phyloP scores from a whole-genome alignment of 2,888 invertebrate genomes.

The Omphaloscelis lunosa region DNA sequence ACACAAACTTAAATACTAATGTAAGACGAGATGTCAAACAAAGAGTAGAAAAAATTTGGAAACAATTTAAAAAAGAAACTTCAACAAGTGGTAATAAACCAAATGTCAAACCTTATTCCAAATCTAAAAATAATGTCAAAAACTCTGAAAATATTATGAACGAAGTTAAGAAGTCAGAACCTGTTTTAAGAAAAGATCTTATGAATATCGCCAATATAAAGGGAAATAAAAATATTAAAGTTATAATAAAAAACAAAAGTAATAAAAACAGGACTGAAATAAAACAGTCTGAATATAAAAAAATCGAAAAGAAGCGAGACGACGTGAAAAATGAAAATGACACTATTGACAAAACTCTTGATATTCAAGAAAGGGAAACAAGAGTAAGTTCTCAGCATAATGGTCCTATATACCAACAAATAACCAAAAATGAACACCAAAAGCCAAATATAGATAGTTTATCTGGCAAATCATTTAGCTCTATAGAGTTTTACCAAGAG shows the following conservation, averaged over 20 bases:
- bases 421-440: background rate
- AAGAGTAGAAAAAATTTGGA: constrained; percentile 44
- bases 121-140: background rate
- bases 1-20: constrained; percentile 66
- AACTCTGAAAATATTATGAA: background rate
- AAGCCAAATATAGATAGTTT: background rate
- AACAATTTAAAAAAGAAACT: background rate
- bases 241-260: background rate
- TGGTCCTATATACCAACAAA: background rate
- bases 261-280: background rate
- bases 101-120: background rate
- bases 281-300: constrained; percentile 1
- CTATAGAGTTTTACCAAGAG: constrained; percentile 17
- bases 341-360: no score
- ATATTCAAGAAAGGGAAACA: background rate
- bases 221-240: background rate
- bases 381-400: background rate
- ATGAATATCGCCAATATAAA: background rate
- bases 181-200: background rate
- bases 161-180: background rate
- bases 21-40: constrained; percentile 66
- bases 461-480: background rate
- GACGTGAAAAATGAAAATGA: background rate
- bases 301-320: background rate
- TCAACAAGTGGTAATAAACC: background rate